Base-by-base conservation (phyloP, 2,888 invertebrate species). In the Caenorhabditis macrosperma region DNA sequence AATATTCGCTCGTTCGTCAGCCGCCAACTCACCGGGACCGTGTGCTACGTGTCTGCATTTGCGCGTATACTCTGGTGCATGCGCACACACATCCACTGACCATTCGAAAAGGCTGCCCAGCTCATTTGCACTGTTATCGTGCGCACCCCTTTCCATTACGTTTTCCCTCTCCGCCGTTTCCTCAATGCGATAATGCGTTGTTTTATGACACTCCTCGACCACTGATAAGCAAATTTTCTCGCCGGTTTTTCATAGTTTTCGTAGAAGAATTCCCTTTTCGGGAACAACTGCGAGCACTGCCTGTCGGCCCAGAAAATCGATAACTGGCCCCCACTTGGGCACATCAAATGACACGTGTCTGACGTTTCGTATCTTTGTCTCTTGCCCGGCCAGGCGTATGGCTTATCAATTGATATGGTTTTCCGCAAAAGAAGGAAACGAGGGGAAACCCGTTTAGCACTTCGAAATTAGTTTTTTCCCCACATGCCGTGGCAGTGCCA, bases 91-190 rank as follows among this genome's bases (percentile, higher is more conserved):
- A 15, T 22, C 12, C 48, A 68, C 48, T 55, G 72, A 54, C 35
- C 63, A 28, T 57, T 55, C 61, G 20, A 35, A 15, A 26, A 26
- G 44, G 10, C 44, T 30, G 24, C 5, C 55, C 61, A 46, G 55
- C 41, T 46, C 35, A 28, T 12, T 63, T 63, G 63, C 63, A 72
- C 72, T 48, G 48, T 72, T 64, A 63, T 72, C 72, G 63, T 38
- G 26, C 38, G 12, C 50, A 22, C 41, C 46, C 30, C 54, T 52
- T 41, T n/a, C 15, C 20, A 12, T 69, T 22, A 17, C 26, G 9
- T 57, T 38, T 64, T 63, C 33, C 20, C 22, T 38, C 15, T 41
- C 35, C 55, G 50, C 50, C 12, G 15, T 57, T 22, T 57, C 24
- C 24, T 17, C 22, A n/a, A 17, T 26, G 2, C 60, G 60, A 66